Percentiles rank a stretch among this genome's conserved stretches.
Conservation (phyloP, 2,888 invertebrate species). For the Pinctada fucata region DNA sequence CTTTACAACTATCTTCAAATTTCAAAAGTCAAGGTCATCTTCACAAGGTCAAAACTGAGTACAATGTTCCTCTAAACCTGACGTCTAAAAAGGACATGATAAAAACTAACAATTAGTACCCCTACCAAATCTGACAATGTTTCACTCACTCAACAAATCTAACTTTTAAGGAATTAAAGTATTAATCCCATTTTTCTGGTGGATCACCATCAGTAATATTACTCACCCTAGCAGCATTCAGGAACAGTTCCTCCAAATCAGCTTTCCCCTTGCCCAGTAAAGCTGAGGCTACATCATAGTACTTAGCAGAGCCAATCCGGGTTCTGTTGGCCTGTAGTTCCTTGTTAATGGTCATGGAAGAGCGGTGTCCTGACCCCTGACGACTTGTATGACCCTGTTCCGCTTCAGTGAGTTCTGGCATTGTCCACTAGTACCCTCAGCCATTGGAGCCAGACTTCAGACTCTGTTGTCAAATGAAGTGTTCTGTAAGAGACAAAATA, state of each 20-base stretch:
- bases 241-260: slow-evolving; percentile 68
- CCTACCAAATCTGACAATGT: too few species aligned
- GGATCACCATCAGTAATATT: neutral
- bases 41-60: too few species aligned
- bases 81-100: too few species aligned
- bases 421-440: neutral
- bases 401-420: slow-evolving; percentile 30
- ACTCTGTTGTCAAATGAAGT: too few species aligned
- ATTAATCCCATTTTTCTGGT: too few species aligned
- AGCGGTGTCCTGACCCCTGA: slow-evolving; percentile 23
- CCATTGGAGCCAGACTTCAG: neutral
- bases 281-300: slow-evolving; percentile 70
- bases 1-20: too few species aligned
- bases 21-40: too few species aligned
- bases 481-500: too few species aligned
- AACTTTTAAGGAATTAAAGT: too few species aligned
- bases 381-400: slow-evolving; percentile 14
- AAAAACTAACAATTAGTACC: too few species aligned
- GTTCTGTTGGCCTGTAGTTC: slow-evolving; percentile 33
- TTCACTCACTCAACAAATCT: too few species aligned
- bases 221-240: slow-evolving; percentile 69
- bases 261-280: slow-evolving; percentile 61
- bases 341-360: slow-evolving; percentile 29
- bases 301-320: slow-evolving; percentile 50
- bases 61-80: too few species aligned